Evolutionary conservation across 1,140 invertebrate genomes (phyloP), one percentile per base, ranked within the genome.

Genomic region (Ericerus pela): DNA sequence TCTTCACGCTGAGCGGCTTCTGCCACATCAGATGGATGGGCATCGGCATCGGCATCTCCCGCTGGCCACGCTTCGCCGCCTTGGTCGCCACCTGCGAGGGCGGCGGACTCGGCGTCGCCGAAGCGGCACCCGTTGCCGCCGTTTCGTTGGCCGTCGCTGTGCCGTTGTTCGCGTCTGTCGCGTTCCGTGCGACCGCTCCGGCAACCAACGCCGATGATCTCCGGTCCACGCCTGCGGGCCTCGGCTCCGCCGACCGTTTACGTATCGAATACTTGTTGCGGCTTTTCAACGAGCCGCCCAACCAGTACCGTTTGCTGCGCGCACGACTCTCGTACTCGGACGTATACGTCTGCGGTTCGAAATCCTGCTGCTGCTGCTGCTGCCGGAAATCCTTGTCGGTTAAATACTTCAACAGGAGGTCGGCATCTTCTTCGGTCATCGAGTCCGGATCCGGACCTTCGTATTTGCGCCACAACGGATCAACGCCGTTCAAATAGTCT

Each of bases 1-100:
- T 88, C 59, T 75, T 77, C 4, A 82, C 68, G 4, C 57, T 43
- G 1, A 62, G 11, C 6, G 61, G 61, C 27, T 61, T 61, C 28
- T 37, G 24, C 1, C 53, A 41, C n/a, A 18, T 51, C 3, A 52
- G 31, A 10, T 51, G 58, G 27, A 43, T 24, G 11, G 58, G 54
- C 22, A 37, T 33, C 58, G 59, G 10, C 58, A 57, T n/a, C 26
- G 24, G 27, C 27, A 51, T 16, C n/a, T 18, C 26, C 31, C 14
- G 29, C n/a, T 28, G 26, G 2, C 16, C 14, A 2, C 12, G 37
- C 14, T 30, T 52, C 26, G n/a, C 53, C 51, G 22, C 14, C 16
- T 12, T 37, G 24, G 26, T 18, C 37, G 10, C 29, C 18, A 20
- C 22, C 22, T 3, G 26, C 47, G 18, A n/a, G 38, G 53, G 33